Percentiles rank a stretch among this genome's conserved stretches.
Conservation (phyloP, 2,113 vertebrate species). For the Serilophus lunatus region DNA sequence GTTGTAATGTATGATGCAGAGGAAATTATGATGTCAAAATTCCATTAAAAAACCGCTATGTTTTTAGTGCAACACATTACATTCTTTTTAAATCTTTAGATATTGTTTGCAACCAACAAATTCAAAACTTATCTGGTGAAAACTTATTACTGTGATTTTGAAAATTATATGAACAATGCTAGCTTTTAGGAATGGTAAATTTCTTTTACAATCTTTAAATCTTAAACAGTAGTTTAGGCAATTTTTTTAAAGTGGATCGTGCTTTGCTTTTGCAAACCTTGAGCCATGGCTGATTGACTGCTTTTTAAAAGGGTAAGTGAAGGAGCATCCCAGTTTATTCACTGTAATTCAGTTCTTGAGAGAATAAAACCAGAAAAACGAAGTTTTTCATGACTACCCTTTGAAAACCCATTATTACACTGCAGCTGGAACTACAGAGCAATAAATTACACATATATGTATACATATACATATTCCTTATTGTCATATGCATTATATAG, state of each 20-base stretch:
- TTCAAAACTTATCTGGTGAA: neutral
- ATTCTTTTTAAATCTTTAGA: neutral
- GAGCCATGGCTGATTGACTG: neutral
- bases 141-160: neutral
- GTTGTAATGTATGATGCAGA: neutral
- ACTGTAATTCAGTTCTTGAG: neutral
- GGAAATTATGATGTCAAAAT: neutral
- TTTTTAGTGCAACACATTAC: neutral
- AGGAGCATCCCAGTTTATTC: neutral
- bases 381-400: conserved; percentile 10
- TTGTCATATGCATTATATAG: neutral
- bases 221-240: neutral
- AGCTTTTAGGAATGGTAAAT: neutral
- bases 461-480: neutral
- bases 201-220: neutral
- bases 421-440: neutral
- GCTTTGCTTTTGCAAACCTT: neutral
- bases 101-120: neutral
- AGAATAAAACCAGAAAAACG: conserved; percentile 5
- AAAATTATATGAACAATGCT: neutral
- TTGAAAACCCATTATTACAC: conserved; percentile 20
- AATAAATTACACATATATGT: neutral
- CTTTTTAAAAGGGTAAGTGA: neutral
- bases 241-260: neutral
- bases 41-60: neutral